Base-by-base conservation (phyloP, 2,888 invertebrate species). In the Lasioglossum zephyrum region DNA sequence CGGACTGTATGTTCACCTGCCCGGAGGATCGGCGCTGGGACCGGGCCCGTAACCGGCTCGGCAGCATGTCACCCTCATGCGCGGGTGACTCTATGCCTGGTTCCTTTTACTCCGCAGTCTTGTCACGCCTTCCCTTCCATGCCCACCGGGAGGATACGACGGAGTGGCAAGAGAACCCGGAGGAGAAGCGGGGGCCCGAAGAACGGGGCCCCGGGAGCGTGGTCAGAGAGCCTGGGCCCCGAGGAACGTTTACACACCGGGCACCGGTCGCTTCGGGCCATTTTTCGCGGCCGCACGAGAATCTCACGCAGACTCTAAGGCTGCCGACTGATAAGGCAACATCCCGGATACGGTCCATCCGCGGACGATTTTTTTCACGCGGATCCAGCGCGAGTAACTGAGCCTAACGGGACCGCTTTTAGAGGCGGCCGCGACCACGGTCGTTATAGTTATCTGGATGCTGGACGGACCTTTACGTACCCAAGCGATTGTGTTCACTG, bases 61-160 rank as follows among this genome's bases (percentile, higher is more conserved):
- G 94, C 94, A 94, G 94, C 94, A 94, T 95, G 95, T 95, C 94
- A 94, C 94, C 94, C 95, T 94, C 91, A 94, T 93, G 94, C 93
- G 94, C 95, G 94, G 95, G 94, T 94, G 95, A 94, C 93, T 95
- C 93, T 93, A 93, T 92, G 93, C 92, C 86, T 92, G 93, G 92
- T 91, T 94, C 92, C 94, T 93, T 94, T 94, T 93, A 93, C 94
- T 94, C 92, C 92, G 93, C 93, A 93, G 94, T 93, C 94, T 93
- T 93, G 94, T 94, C 94, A 94, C 94, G 94, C 94, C 93, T 93
- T 93, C 91, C 92, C 91, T 93, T 91, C 92, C 91, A 92, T 92
- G 90, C 90, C 91, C 91, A 88, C 89, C 88, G 66, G 73, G 73
- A 81, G 89, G 87, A 87, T 87, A 91, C 91, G 87, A 13, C 47